Conservation (phyloP, 2,888 invertebrate species). For the Drosophila nr. medialis region DNA sequence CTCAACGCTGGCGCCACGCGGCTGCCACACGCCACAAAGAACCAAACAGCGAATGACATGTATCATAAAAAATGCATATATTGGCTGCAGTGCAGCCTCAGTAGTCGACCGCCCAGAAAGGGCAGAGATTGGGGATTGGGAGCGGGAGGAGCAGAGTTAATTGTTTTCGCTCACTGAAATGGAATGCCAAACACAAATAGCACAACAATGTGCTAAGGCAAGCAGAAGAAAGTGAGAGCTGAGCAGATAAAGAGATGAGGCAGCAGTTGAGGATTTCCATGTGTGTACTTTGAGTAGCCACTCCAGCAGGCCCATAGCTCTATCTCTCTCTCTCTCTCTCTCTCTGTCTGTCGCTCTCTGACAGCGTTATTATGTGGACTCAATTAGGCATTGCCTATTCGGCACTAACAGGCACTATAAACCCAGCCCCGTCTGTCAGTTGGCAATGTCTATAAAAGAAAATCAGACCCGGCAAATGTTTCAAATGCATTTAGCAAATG, state of each 20-base stretch:
- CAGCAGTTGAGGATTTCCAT: constrained; percentile 54
- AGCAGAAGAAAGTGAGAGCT: constrained; percentile 44
- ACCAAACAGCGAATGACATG: constrained; percentile 43
- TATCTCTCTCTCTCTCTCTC: background rate
- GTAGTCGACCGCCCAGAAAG: constrained; percentile 33
- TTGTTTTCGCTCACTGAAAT: constrained; percentile 58
- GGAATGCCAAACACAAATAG: constrained; percentile 76
- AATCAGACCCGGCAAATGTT: constrained; percentile 38
- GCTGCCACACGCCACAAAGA: constrained; percentile 16
- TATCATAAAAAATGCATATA: constrained; percentile 56
- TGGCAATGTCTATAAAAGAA: constrained; percentile 63
- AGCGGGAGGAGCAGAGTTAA: constrained; percentile 38
- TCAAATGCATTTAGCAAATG: constrained; percentile 33
- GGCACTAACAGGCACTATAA: constrained; percentile 46
- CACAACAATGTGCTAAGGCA: constrained; percentile 72
- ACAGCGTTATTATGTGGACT: constrained; percentile 73
- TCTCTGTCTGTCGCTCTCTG: constrained; percentile 28
- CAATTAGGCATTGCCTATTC: constrained; percentile 59
- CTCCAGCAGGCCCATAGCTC: constrained; percentile 16
- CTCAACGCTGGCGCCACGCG: constrained; percentile 43
- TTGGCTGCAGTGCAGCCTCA: constrained; percentile 19
- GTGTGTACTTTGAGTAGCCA: constrained; percentile 43
- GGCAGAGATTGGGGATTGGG: background rate
- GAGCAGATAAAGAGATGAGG: constrained; percentile 2
- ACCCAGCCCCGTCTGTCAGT: constrained; percentile 64